phyloP scores from a whole-genome alignment of 2,113 vertebrate species.

The Dasyprocta punctata region DNA sequence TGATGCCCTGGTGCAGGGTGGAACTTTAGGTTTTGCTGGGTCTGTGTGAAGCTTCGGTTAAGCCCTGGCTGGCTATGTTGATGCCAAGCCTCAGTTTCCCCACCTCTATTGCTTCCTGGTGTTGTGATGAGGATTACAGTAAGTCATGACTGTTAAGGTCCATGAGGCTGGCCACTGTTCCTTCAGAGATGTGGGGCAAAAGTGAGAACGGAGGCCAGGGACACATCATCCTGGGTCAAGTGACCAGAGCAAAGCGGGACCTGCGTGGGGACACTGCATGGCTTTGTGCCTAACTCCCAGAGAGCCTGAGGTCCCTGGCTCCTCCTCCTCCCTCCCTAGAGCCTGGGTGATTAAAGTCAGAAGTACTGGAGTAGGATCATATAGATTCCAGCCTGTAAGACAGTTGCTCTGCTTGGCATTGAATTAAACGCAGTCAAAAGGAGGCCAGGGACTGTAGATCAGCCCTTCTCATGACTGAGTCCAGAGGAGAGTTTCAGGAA shows the following conservation, averaged over 20 bases:
- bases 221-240: not conserved
- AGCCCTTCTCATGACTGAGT: not conserved
- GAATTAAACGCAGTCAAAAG: not conserved
- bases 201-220: not conserved
- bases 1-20: too few species aligned
- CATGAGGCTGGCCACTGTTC: not conserved
- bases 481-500: not conserved
- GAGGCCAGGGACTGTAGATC: not conserved
- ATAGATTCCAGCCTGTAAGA: not conserved
- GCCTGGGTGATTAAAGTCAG: not conserved
- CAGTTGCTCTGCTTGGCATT: not conserved
- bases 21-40: too few species aligned
- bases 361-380: not conserved
- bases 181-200: not conserved
- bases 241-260: not conserved
- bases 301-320: not conserved
- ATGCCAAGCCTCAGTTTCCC: not conserved
- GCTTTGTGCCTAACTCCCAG: not conserved
- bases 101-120: not conserved
- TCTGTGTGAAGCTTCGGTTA: too few species aligned
- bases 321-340: not conserved
- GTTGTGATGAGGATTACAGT: not conserved
- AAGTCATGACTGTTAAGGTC: not conserved
- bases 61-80: too few species aligned
- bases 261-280: not conserved